Percentiles rank a stretch among this genome's conserved stretches.
phyloP scores from a whole-genome alignment of 2,888 invertebrate species.

The Cephus spinipes region DNA sequence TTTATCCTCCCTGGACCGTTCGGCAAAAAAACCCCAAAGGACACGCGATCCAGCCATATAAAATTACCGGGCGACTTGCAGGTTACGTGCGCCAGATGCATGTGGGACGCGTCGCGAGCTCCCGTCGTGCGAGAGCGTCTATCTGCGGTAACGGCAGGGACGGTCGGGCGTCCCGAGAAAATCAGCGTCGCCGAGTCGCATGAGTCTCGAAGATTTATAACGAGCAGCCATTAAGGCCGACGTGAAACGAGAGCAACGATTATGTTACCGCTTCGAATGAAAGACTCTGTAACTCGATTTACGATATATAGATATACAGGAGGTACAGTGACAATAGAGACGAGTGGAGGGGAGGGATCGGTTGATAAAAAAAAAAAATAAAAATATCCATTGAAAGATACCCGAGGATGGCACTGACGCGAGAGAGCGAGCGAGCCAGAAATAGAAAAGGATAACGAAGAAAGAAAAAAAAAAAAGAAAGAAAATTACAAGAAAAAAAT shows the following conservation, averaged over 20 bases:
- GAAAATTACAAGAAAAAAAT: slow-evolving; percentile 16
- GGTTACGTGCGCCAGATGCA: background rate
- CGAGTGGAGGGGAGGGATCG: too few relatives aligned
- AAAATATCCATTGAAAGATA: background rate
- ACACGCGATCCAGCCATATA: background rate
- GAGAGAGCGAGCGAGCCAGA: background rate
- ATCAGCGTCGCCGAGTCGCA: background rate
- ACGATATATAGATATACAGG: background rate
- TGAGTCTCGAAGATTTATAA: slow-evolving; percentile 39
- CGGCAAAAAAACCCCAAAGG: background rate
- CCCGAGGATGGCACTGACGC: background rate
- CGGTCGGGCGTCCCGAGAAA: background rate
- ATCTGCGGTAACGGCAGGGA: too few relatives aligned
- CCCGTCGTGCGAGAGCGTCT: too few relatives aligned
- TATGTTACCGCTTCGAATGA: background rate
- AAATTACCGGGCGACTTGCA: background rate
- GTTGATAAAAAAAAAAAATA: background rate
- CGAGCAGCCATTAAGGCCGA: slow-evolving; percentile 34
- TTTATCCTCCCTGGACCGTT: background rate
- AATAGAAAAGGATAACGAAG: background rate
- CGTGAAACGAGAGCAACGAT: background rate
- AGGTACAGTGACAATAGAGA: background rate
- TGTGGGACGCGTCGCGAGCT: too few relatives aligned
- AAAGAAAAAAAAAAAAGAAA: background rate
- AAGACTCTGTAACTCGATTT: background rate